Evolutionary conservation across 2,888 invertebrate genomes (phyloP).

Genomic region (Leptinotarsa rubiginosa): DNA sequence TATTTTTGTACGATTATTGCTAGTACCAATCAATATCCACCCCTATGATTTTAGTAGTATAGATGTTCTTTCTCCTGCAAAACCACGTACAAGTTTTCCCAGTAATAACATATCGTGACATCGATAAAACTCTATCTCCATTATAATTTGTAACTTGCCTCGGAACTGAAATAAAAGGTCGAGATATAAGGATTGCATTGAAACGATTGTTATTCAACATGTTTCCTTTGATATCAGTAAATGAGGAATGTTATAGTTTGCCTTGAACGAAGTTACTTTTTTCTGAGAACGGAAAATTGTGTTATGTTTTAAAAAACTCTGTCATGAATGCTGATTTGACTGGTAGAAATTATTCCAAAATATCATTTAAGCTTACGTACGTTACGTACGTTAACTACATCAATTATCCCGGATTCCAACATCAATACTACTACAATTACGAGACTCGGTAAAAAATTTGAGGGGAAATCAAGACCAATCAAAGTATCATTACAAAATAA

Average conservation of each 20-base stretch:
- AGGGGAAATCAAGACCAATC: too few species aligned
- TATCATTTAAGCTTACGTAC: too few species aligned
- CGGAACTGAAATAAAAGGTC: not conserved
- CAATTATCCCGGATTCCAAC: too few species aligned
- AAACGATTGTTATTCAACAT: not conserved
- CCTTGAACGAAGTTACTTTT: too few species aligned
- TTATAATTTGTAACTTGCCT: slow-evolving; percentile 13
- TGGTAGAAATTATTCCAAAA: too few species aligned
- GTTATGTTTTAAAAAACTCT: too few species aligned
- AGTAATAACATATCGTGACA: slow-evolving; percentile 19
- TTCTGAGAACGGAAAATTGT: too few species aligned
- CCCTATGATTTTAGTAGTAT: slow-evolving; percentile 15
- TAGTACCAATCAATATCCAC: not conserved
- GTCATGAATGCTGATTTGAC: too few species aligned
- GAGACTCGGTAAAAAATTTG: too few species aligned
- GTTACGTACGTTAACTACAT: too few species aligned
- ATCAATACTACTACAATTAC: too few species aligned
- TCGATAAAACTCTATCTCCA: not conserved
- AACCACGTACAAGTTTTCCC: slow-evolving; percentile 1
- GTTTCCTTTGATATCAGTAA: not conserved
- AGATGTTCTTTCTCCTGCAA: slow-evolving; percentile 4
- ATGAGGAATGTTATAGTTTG: not conserved
- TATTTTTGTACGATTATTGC: not conserved
- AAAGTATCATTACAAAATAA: too few species aligned
- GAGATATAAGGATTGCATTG: not conserved